Conservation (phyloP, 2,113 vertebrate genomes). For the Fukomys damarensis region DNA sequence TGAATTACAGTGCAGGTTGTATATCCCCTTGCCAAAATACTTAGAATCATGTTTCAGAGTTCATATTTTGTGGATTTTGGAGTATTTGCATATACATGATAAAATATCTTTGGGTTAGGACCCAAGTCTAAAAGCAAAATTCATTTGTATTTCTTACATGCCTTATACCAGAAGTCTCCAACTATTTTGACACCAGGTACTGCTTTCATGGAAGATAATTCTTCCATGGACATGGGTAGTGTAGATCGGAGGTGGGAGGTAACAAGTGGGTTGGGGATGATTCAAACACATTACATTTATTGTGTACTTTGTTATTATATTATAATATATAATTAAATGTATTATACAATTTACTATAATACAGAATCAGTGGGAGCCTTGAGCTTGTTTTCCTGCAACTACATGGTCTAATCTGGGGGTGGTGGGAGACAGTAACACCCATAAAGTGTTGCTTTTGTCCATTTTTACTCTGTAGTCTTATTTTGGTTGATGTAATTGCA, state of each 20-base stretch:
- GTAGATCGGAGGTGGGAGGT: not conserved
- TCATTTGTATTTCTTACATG: not conserved
- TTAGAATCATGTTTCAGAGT: not conserved
- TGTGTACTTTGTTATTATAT: not conserved
- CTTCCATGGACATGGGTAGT: not conserved
- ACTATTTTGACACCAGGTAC: not conserved
- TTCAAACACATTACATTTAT: not conserved
- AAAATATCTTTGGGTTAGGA: not conserved
- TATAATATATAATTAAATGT: not conserved
- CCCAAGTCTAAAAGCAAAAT: not conserved
- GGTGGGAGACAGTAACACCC: not conserved
- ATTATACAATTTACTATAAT: not conserved
- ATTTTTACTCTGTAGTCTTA: not conserved
- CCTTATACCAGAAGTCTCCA: not conserved
- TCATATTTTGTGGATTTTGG: too few relatives aligned
- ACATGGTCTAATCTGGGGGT: not conserved
- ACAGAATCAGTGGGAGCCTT: not conserved
- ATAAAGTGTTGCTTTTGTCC: not conserved
- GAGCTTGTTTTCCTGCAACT: not conserved
- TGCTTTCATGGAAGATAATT: not conserved
- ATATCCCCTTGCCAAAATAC: not conserved
- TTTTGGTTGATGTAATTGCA: not conserved
- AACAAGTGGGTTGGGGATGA: not conserved
- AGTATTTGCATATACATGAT: not conserved
- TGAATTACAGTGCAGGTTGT: not conserved